These are phyloP conservation scores for Opisthocomus hoazin DNA, from an alignment of 2,113 vertebrate genomes.

Conservation along the genomic window DNA sequence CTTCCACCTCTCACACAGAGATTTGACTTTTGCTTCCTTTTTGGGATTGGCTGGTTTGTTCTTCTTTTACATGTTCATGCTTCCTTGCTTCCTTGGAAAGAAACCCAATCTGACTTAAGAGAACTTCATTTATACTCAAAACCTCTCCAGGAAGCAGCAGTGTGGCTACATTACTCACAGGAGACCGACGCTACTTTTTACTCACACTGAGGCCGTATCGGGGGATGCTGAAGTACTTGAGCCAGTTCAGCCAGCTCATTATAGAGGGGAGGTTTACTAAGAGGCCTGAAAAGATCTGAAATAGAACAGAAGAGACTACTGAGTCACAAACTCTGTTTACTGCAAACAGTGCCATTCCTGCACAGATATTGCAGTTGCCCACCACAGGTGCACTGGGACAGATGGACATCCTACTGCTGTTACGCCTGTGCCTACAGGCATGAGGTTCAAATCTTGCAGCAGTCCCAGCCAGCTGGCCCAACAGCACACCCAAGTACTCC, in stretches of 20 bases:
- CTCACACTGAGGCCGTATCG: conserved; percentile 65
- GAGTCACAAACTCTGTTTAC: neutral
- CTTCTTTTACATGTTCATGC: neutral
- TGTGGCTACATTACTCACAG: neutral
- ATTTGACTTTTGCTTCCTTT: neutral
- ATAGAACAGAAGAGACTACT: neutral
- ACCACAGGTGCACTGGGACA: neutral
- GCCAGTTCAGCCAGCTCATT: conserved; percentile 67
- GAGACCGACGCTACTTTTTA: neutral
- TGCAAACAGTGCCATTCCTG: neutral
- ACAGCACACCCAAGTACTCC: neutral
- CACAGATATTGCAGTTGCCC: neutral
- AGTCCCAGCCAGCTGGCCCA: neutral
- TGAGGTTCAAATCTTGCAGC: neutral
- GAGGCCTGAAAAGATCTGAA: conserved; percentile 69
- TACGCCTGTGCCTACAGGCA: neutral
- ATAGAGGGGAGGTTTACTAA: conserved; percentile 67
- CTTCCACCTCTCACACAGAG: neutral
- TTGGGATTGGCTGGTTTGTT: neutral
- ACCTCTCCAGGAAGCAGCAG: neutral
- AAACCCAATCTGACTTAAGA: neutral
- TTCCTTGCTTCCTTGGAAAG: too few relatives aligned
- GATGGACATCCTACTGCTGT: neutral
- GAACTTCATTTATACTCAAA: neutral
- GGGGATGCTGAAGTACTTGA: conserved; percentile 70